phyloP scores from a whole-genome alignment of 2,888 invertebrate genomes.

The Achlya flavicornis region DNA sequence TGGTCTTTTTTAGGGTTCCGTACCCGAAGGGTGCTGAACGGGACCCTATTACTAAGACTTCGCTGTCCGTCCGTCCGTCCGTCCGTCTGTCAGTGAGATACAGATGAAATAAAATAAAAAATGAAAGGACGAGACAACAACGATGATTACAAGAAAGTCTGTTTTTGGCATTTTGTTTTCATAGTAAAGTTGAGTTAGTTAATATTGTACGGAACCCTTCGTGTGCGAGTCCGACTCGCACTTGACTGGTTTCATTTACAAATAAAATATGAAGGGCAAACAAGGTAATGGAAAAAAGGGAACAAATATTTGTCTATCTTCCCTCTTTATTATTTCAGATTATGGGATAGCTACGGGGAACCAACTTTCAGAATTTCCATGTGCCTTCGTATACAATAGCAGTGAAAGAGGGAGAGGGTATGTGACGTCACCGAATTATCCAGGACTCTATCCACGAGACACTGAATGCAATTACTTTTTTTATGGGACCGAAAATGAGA shows the following conservation, averaged over 20 bases:
- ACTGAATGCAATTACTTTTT: constrained; percentile 97
- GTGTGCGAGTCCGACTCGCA: no score
- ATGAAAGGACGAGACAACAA: no score
- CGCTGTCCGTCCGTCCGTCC: no score
- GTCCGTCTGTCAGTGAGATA: no score
- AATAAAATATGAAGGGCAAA: neutral
- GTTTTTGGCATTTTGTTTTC: no score
- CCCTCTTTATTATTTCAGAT: constrained; percentile 84
- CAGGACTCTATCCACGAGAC: constrained; percentile 94
- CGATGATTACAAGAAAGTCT: no score
- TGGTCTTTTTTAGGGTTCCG: constrained; percentile 12
- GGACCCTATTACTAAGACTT: no score
- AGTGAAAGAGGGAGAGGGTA: constrained; percentile 89
- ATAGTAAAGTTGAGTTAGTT: no score
- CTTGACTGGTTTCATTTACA: no score
- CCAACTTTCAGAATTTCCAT: constrained; percentile 90
- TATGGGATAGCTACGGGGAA: constrained; percentile 92
- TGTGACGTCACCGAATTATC: constrained; percentile 95
- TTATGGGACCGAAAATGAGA: constrained; percentile 89
- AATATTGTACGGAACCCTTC: no score
- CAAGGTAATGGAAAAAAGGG: neutral
- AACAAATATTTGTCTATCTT: neutral
- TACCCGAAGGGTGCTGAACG: no score
- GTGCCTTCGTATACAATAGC: constrained; percentile 95
- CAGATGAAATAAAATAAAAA: no score